phyloP scores from a whole-genome alignment of 2,888 invertebrate genomes.

The Drosophila picticornis region DNA sequence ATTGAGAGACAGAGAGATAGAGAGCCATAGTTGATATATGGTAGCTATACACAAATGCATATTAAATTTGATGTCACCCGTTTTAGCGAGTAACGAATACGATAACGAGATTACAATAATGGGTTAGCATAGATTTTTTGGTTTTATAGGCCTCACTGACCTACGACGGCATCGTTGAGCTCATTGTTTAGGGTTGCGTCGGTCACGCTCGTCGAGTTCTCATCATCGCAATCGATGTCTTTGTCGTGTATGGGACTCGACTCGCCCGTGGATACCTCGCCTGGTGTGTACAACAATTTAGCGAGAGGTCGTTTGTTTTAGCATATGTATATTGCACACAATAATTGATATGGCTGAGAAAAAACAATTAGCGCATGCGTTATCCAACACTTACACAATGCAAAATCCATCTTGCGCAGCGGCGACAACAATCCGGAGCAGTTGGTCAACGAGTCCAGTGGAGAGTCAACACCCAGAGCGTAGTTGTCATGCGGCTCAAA shows the following conservation, averaged over 20 bases:
- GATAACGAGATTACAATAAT: slow-evolving; percentile 47
- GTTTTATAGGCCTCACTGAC: slow-evolving; percentile 79
- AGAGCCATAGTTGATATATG: slow-evolving; percentile 34
- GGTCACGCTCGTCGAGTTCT: slow-evolving; percentile 82
- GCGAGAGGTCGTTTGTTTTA: slow-evolving; percentile 45
- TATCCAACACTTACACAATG: slow-evolving; percentile 90
- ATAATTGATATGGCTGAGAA: slow-evolving; percentile 2
- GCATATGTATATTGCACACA: slow-evolving; percentile 28
- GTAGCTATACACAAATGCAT: slow-evolving; percentile 49
- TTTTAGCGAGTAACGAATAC: slow-evolving; percentile 23
- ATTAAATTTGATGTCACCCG: slow-evolving; percentile 45
- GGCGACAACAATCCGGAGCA: slow-evolving; percentile 86
- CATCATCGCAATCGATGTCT: slow-evolving; percentile 83
- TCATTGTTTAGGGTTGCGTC: slow-evolving; percentile 83
- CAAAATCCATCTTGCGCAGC: slow-evolving; percentile 92
- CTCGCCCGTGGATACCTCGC: slow-evolving; percentile 85
- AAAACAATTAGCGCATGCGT: slow-evolving; percentile 28
- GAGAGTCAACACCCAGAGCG: slow-evolving; percentile 85
- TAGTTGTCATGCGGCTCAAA: slow-evolving; percentile 86
- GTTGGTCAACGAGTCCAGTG: slow-evolving; percentile 82
- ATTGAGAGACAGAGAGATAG: slow-evolving; percentile 68
- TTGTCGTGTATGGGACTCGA: slow-evolving; percentile 85
- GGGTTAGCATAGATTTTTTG: slow-evolving; percentile 31
- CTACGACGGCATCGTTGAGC: slow-evolving; percentile 82
- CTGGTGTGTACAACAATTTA: slow-evolving; percentile 68